A percentile compares a stretch with the other conserved stretches of the same genome.
Conservation (phyloP, 2,797 vertebrate genomes). For the Chaunax sp. region DNA sequence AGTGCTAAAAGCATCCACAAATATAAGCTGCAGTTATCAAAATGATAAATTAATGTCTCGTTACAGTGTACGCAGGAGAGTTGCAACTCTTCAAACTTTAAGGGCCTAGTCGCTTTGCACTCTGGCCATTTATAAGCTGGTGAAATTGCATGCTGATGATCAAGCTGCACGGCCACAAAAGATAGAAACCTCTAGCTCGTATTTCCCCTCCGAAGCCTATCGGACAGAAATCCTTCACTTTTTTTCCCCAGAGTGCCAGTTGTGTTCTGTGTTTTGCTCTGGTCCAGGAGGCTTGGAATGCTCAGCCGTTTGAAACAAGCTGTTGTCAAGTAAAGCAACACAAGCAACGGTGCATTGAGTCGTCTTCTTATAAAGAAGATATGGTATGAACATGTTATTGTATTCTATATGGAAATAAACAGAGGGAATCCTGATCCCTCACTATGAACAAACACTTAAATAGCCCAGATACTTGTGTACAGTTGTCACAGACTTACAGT, state of each 20-base stretch:
- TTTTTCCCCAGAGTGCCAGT: slow-evolving; percentile 61
- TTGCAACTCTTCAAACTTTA: slow-evolving; percentile 66
- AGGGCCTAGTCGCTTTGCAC: slow-evolving; percentile 75
- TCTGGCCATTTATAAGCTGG: slow-evolving; percentile 77
- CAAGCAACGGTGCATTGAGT: slow-evolving; percentile 79
- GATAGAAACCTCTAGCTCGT: slow-evolving; percentile 62
- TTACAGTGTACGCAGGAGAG: slow-evolving; percentile 74
- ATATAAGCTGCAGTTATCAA: slow-evolving; percentile 86
- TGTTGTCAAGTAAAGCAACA: slow-evolving; percentile 78
- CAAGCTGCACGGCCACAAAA: slow-evolving; percentile 79
- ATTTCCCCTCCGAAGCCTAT: slow-evolving; percentile 63
- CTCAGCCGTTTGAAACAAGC: slow-evolving; percentile 76
- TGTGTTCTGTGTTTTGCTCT: slow-evolving; percentile 64
- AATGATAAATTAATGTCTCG: slow-evolving; percentile 72
- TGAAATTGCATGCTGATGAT: slow-evolving; percentile 78
- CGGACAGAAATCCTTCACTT: slow-evolving; percentile 58
- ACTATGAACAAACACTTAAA: slow-evolving; percentile 42
- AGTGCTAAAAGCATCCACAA: slow-evolving; percentile 86
- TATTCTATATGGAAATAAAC: slow-evolving; percentile 72
- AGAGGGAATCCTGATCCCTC: slow-evolving; percentile 56
- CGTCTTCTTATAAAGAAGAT: slow-evolving; percentile 90
- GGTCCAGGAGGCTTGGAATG: slow-evolving; percentile 64
- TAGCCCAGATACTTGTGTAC: slow-evolving; percentile 71
- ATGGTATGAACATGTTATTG: slow-evolving; percentile 79
- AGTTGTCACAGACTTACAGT: slow-evolving; percentile 61